Evolutionary conservation across 1,140 invertebrate genomes (phyloP), one percentile per base, ranked within the genome.

Genomic region (Danaus melanippus): DNA sequence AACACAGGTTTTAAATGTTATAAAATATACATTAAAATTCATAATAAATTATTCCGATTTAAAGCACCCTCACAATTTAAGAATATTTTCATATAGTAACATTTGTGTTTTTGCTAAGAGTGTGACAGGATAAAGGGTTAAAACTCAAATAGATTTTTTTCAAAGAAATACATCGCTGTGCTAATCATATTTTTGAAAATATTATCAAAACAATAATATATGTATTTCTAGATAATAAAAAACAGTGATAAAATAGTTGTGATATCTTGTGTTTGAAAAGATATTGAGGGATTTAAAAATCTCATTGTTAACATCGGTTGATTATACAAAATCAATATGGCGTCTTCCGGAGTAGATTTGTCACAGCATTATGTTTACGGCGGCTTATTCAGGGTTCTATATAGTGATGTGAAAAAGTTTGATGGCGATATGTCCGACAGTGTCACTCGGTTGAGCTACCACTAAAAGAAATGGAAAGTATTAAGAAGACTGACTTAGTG

Each of bases 291-390:
- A 50, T 53, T 62, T 53, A 50, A 57, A 54, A 50, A 49, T 46
- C 32, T 51, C 11, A 21, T 49, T 32, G 42, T 12, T 50, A 58
- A 58, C 50, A 55, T 53, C 17, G 12, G 43, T 49, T 47, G 48
- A 42, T 54, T 58, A 58, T 67, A 32, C 21, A 32, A 32, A 32
- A 32, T 64, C 70, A 81, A 79, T 74, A 81, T 81, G 78, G 78
- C 78, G 64, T 74, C 62, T 52, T 45, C 70, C 64, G 64, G 60
- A 67, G 54, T 71, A 53, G 53, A 64, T 68, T 74, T 74, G 69
- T 69, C 70, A 71, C 59, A 65, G 53, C 58, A 52, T 50, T 57
- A 65, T 74, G 67, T 76, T 79, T 75, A 72, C 64, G 61, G 67
- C 64, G 62, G 64, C 56, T 47, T 68, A 48, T 51, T 54, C 52